These are phyloP conservation scores for Parnassius mnemosyne DNA, from an alignment of 2,888 invertebrate species.

Conservation along the genomic window DNA sequence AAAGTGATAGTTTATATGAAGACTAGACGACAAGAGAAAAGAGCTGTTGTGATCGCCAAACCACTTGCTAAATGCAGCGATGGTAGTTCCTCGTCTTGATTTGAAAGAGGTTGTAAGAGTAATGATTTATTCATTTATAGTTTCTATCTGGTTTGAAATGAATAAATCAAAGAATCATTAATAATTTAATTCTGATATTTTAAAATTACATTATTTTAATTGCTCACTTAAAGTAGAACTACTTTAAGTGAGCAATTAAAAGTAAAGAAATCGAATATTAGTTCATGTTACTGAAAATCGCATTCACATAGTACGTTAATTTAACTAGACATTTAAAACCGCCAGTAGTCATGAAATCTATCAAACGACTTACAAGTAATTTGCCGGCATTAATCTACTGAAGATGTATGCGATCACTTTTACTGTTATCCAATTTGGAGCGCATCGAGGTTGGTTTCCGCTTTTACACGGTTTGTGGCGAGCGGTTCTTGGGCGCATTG, in stretches of 20 bases:
- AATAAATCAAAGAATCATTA: too few relatives aligned
- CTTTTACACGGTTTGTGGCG: slow-evolving; percentile 77
- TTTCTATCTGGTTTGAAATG: too few relatives aligned
- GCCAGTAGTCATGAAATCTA: slow-evolving; percentile 62
- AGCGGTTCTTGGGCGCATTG: slow-evolving; percentile 59
- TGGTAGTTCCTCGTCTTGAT: too few relatives aligned
- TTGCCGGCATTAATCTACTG: slow-evolving; percentile 60
- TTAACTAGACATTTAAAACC: slow-evolving; percentile 55
- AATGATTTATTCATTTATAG: slow-evolving; percentile 21
- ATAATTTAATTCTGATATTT: too few relatives aligned
- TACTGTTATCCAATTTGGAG: slow-evolving; percentile 79
- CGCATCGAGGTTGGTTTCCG: slow-evolving; percentile 72
- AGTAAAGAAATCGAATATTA: background rate
- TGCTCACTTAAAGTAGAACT: too few relatives aligned
- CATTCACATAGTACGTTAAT: slow-evolving; percentile 41
- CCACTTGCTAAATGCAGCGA: too few relatives aligned
- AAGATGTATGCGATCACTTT: slow-evolving; percentile 77
- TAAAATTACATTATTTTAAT: too few relatives aligned
- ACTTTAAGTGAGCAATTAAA: too few relatives aligned
- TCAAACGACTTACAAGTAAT: slow-evolving; percentile 34
- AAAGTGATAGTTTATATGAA: background rate
- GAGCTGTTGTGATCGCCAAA: too few relatives aligned
- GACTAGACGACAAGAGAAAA: too few relatives aligned
- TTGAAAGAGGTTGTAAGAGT: background rate
- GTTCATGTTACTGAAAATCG: background rate